Evolutionary conservation across 2,797 vertebrate species (phyloP).

Genomic region (Atherinosoma microstoma): DNA sequence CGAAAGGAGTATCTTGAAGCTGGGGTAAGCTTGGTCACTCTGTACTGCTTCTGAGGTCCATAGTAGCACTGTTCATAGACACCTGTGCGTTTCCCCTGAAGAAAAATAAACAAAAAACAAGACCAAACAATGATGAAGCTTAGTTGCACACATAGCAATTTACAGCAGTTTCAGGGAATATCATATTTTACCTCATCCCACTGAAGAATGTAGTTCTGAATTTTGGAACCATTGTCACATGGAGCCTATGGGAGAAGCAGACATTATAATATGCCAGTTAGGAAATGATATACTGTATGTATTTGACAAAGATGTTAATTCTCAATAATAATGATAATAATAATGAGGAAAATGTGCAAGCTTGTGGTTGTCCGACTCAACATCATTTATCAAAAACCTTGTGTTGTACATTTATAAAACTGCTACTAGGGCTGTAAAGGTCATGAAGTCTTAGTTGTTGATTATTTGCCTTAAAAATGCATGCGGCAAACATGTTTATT

Average conservation of each 20-base stretch:
- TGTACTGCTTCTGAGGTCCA: conserved; percentile 94
- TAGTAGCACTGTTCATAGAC: conserved; percentile 93
- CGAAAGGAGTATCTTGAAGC: conserved; percentile 96
- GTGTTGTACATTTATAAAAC: neutral
- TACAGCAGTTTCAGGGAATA: neutral
- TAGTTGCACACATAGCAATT: neutral
- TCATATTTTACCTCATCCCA: conserved; percentile 93
- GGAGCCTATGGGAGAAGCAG: conserved; percentile 83
- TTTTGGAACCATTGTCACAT: conserved; percentile 97
- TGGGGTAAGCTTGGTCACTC: conserved; percentile 94
- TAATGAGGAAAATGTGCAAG: no score
- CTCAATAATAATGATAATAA: no score
- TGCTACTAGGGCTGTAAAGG: neutral
- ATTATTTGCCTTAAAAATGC: neutral
- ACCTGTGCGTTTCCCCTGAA: conserved; percentile 91
- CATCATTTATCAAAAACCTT: no score
- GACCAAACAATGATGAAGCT: neutral
- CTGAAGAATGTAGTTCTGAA: conserved; percentile 93
- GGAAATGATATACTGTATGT: neutral
- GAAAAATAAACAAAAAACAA: conserved; percentile 38
- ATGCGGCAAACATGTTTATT: neutral
- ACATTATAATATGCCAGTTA: neutral
- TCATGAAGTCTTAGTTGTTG: neutral
- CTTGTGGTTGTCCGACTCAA: no score
- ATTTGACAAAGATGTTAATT: neutral